Evolutionary conservation across 2,888 invertebrate species (phyloP), one percentile per base, ranked within the genome.

Genomic region (Sesia apiformis): DNA sequence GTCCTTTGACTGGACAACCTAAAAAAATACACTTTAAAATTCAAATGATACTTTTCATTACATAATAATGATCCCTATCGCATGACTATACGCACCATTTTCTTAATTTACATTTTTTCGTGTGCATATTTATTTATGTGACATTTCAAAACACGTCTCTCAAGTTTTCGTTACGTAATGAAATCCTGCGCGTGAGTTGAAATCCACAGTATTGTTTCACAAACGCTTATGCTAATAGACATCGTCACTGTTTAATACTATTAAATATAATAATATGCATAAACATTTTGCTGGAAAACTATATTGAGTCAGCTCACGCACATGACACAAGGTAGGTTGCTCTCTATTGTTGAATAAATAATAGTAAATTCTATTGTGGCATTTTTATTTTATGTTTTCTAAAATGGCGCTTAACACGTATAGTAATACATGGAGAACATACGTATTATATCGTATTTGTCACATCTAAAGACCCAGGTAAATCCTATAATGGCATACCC

Each of bases 181-280:
- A 70, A 72, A 70, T 69, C 62, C 68, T 71, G 81, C 70, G 80
- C 84, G 84, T 84, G 85, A 80, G 80, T 78, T 63, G 81, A 79
- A 84, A 83, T 63, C 66, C 57, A 62, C 54, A 58, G 62, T 58
- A 68, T 81, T 81, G 81, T 84, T 66, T 74, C 65, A 61, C 56
- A 53, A 58, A 61, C 65, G 64, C 70, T 80, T 84, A 84, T 84
- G 82, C 66, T 80, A 84, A 85, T 83, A 74, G 65, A 66, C 59
- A 66, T 70, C 55, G 65, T 69, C 52, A 55, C 67, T 57, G 53
- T 57, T 64, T 65, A 64, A 65, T 67, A 69, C 58, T 66, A 70
- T 73, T 70, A 76, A 69, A 61, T 57, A 59, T 57, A 42, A 42
- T 42, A 58, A 57, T 59, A 64, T 67, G 23, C 23, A 23, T 23